Percentiles rank a stretch among this genome's conserved stretches.
Evolutionary conservation across 2,888 invertebrate species (phyloP).

Genomic region (Timema podura): DNA sequence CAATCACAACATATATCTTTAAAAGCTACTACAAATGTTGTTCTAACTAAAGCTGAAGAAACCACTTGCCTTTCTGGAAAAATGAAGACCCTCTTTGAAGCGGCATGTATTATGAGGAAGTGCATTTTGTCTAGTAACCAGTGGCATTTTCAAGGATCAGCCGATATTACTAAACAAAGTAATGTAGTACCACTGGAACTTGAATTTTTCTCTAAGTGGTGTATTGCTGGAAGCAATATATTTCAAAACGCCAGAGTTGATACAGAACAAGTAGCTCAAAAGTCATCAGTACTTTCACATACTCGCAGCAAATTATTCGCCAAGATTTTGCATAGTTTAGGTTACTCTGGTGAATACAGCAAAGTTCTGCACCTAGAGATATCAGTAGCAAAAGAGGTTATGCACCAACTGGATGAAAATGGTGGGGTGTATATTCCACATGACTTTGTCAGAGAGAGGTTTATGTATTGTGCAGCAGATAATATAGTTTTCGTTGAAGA

Average conservation of each 20-base stretch:
- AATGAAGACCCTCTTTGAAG: slow-evolving; percentile 4
- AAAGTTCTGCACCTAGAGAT: slow-evolving; percentile 16
- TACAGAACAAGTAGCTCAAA: slow-evolving; percentile 5
- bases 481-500: slow-evolving; percentile 27
- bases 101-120: slow-evolving; percentile 3
- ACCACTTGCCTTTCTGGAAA: slow-evolving; percentile 7
- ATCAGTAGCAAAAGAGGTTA: slow-evolving; percentile 17
- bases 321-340: slow-evolving; percentile 18
- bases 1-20: slow-evolving; percentile 1
- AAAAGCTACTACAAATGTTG: slow-evolving; percentile 4
- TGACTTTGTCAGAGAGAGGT: slow-evolving; percentile 22
- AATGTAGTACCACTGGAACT: too few relatives aligned
- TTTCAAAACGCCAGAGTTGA: background rate
- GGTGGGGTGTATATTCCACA: slow-evolving; percentile 21
- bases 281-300: slow-evolving; percentile 7
- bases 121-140: slow-evolving; percentile 14
- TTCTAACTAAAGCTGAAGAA: slow-evolving; percentile 10
- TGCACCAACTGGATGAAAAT: slow-evolving; percentile 18
- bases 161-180: too few relatives aligned
- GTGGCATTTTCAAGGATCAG: too few relatives aligned
- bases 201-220: too few relatives aligned
- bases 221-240: background rate
- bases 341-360: slow-evolving; percentile 19
- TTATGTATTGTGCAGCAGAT: slow-evolving; percentile 26
- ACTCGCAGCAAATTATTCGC: slow-evolving; percentile 14